phyloP scores from a whole-genome alignment of 92 coral and sea anemone species.

The Epizoanthus illoricatus region DNA sequence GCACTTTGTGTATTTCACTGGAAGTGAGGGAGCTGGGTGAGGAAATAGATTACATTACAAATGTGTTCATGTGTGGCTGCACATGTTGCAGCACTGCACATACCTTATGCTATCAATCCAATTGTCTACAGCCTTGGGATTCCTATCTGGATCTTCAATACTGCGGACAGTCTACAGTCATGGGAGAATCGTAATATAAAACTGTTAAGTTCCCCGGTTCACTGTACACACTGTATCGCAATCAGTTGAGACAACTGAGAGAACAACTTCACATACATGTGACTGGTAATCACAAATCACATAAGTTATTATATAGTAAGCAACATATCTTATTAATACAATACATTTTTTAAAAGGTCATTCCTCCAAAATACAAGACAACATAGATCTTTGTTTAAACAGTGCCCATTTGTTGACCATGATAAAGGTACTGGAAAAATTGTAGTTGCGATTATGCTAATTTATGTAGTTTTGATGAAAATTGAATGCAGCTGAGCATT shows the following conservation, averaged over 20 bases:
- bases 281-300: neutral
- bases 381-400: too few species aligned
- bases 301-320: neutral
- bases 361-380: too few species aligned
- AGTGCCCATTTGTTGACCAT: too few species aligned
- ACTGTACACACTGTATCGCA: neutral
- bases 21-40: too few species aligned
- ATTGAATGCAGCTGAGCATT: too few species aligned
- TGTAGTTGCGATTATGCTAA: too few species aligned
- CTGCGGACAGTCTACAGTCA: conserved; percentile 86
- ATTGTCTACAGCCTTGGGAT: conserved; percentile 93
- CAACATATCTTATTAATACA: neutral
- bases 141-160: conserved; percentile 91
- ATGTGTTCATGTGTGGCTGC: neutral
- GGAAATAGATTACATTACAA: neutral
- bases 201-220: neutral
- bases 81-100: neutral
- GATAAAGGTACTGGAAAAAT: too few species aligned
- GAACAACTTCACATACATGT: neutral
- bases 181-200: neutral
- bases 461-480: too few species aligned
- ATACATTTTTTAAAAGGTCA: too few species aligned
- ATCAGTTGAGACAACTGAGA: neutral
- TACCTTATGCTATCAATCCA: conserved; percentile 98
- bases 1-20: neutral